Evolutionary conservation across 2,113 vertebrate species (phyloP).

Genomic region (Calyptomena viridis): DNA sequence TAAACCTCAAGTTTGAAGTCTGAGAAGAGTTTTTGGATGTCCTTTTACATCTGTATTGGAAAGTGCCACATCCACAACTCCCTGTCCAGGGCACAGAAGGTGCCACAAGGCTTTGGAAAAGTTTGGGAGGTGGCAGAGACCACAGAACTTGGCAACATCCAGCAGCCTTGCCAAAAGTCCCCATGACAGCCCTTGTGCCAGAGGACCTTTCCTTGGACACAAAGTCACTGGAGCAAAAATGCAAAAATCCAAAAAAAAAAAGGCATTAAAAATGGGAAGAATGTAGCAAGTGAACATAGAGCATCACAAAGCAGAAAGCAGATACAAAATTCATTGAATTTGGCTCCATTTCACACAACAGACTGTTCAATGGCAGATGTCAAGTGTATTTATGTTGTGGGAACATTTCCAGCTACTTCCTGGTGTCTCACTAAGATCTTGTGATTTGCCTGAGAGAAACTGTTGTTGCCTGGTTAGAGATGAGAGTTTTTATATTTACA

Average conservation of each 20-base stretch:
- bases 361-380: not conserved
- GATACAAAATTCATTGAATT: not conserved
- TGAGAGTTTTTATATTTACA: not conserved
- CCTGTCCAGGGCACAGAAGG: not conserved
- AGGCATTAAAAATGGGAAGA: not conserved
- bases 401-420: conserved; percentile 26
- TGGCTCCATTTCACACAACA: conserved; percentile 17
- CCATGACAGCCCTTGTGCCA: not conserved
- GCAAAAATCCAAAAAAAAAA: not conserved
- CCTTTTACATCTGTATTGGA: not conserved
- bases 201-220: not conserved
- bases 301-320: not conserved
- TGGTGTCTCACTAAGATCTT: not conserved
- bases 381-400: conserved; percentile 11
- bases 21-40: not conserved
- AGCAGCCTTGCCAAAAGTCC: not conserved
- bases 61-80: not conserved
- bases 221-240: not conserved
- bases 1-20: not conserved
- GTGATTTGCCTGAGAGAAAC: not conserved
- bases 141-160: not conserved
- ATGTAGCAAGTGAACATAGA: not conserved
- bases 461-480: not conserved
- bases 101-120: not conserved
- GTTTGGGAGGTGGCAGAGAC: not conserved